Evolutionary conservation across 2,113 vertebrate genomes (phyloP), one percentile per base, ranked within the genome.

Genomic region (cat (Felis catus)): DNA sequence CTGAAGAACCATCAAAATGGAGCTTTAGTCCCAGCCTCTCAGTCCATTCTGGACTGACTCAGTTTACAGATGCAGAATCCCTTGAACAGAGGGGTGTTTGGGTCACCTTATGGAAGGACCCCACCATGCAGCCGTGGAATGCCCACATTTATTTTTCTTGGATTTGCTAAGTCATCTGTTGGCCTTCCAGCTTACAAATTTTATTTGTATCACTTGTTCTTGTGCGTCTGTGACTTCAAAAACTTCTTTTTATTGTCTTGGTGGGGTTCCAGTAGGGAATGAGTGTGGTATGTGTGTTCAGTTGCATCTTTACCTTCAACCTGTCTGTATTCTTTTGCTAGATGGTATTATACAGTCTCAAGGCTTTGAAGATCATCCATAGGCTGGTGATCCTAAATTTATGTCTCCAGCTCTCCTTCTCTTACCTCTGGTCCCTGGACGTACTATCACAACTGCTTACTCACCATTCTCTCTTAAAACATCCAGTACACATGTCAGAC

Each of bases 81-180:
- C 82, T 96, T 81, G 21, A 87, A 81, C 53, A 89, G 87, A 87
- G 53, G 25, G 53, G 1, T 25, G 36, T 70, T n/a, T 94, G 29
- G 41, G 41, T 63, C 36, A 53, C 29, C 39, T 39, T 48, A 31
- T 8, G 45, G 66, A 96, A 63, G 31, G 68, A 33, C 23, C 31
- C 51, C 16, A 21, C n/a, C 36, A 4, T 82, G 48, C 13, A 68
- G 58, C 76, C n/a, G 19, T 0, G 27, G 70, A 92, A 74, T 74
- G 55, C 23, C 13, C 61, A 63, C 29, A 63, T 82, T 76, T 76
- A 29, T 83, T 90, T 86, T 70, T 61, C 63, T 74, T 91, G 36
- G 19, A 66, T 74, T 92, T 68, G 71, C 95, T 92, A 45, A 79
- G 21, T 89, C 53, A 41, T 94, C 39, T 41, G 12, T 97, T 96